Conservation (phyloP, 2,888 invertebrate species). For the Pachliopta kotzebuea region DNA sequence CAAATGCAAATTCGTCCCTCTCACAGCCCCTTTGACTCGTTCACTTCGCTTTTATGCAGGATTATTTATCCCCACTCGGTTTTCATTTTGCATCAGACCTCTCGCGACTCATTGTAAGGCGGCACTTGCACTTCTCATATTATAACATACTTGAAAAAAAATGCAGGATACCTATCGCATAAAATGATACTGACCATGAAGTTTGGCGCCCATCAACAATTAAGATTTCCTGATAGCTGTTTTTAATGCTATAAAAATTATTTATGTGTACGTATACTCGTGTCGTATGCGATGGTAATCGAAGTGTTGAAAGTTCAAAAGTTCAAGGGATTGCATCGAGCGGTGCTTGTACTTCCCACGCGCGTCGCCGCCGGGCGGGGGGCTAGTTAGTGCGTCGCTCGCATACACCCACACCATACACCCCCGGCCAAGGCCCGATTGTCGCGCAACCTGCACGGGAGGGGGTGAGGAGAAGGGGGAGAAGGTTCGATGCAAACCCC, state of each 20-base stretch:
- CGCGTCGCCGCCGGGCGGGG: conserved; percentile 5
- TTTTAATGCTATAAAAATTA: neutral
- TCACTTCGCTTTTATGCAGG: conserved; percentile 7
- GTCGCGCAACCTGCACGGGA: neutral
- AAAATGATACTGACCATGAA: neutral
- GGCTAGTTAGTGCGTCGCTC: conserved; percentile 10
- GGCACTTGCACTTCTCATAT: neutral
- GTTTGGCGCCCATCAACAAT: neutral
- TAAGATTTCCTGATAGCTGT: neutral
- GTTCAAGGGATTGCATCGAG: conserved; percentile 14
- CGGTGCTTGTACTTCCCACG: conserved; percentile 8
- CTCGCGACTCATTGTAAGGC: neutral
- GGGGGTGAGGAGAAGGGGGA: too few relatives aligned
- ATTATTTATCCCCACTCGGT: conserved; percentile 4
- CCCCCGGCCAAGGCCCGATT: neutral
- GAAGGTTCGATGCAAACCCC: conserved; percentile 16
- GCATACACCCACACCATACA: conserved; percentile 3
- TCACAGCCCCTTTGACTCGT: conserved; percentile 7
- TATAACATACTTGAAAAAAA: neutral
- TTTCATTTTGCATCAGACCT: conserved; percentile 1
- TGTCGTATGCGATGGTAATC: neutral
- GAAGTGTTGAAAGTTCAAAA: conserved; percentile 5
- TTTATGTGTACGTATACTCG: neutral
- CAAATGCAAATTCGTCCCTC: conserved; percentile 1
- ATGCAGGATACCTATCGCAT: too few relatives aligned